Conservation (phyloP, 2,888 invertebrate species). For the Caenorhabditis uteleia region DNA sequence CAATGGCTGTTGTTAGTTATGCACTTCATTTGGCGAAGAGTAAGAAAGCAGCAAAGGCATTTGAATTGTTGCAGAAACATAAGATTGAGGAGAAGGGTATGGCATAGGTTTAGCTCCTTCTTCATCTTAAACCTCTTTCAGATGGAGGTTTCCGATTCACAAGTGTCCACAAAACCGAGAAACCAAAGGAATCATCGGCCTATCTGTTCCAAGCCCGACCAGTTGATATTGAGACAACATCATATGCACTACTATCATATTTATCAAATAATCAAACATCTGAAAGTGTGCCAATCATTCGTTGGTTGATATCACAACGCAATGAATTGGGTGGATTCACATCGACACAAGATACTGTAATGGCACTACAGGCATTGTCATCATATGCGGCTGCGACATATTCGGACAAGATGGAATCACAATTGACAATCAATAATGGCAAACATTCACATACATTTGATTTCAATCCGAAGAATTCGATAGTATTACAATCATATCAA, state of each 20-base stretch:
- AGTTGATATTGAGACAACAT: slow-evolving; percentile 84
- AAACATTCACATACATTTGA: slow-evolving; percentile 68
- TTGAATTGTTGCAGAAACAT: slow-evolving; percentile 53
- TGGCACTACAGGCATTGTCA: slow-evolving; percentile 78
- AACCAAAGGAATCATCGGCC: slow-evolving; percentile 47
- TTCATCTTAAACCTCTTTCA: slow-evolving; percentile 8
- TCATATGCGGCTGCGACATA: slow-evolving; percentile 77
- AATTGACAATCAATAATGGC: slow-evolving; percentile 74
- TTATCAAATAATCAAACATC: slow-evolving; percentile 19
- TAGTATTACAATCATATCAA: slow-evolving; percentile 78
- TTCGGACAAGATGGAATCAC: slow-evolving; percentile 72
- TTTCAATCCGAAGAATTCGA: slow-evolving; percentile 67
- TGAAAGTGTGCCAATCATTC: slow-evolving; percentile 72
- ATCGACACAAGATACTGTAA: slow-evolving; percentile 81
- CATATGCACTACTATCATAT: slow-evolving; percentile 82
- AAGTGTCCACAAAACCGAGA: slow-evolving; percentile 36
- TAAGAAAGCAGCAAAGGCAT: slow-evolving; percentile 50
- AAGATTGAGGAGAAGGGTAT: slow-evolving; percentile 44
- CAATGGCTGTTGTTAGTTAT: slow-evolving; percentile 80
- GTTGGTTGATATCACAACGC: slow-evolving; percentile 80
- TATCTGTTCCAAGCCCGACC: slow-evolving; percentile 74
- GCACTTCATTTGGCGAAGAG: slow-evolving; percentile 79
- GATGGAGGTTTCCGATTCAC: slow-evolving; percentile 40
- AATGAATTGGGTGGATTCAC: slow-evolving; percentile 79
- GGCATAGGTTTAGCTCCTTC: too few relatives aligned